Evolutionary conservation across 1,140 invertebrate species (phyloP), one percentile per base, ranked within the genome.

Genomic region (Diorhabda sublineata): DNA sequence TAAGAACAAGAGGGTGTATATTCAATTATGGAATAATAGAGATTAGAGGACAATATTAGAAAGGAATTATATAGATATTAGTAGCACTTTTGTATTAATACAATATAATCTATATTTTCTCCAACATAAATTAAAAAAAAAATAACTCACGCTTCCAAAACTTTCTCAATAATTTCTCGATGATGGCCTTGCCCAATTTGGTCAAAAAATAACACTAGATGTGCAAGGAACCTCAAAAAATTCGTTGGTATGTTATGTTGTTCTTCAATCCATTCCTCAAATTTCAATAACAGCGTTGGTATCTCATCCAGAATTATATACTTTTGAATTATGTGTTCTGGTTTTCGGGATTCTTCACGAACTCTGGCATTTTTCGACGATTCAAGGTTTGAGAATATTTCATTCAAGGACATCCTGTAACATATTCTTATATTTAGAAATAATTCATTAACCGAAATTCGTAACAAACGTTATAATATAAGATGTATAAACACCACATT

Each of bases 181-280:
- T 89, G 85, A 42, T 84, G 81, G 63, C 85, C 85, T 71, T 88
- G 88, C 2, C 92, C 92, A 71, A 95, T 89, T 69, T 90, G 86
- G 47, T 91, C 85, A 43, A 97, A 86, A 68, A 97, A 90, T 1
- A 97, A 82, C 8, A 95, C 87, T 11, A 98, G 81, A 82, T 98
- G 95, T 0, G 93, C 89, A 75, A 93, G 83, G 71, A 96, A 93
- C 73, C 94, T 84, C 26, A 94, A 75, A 61, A 93, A 87, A 69
- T 91, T 89, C 0, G 85, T 76, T n/a, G 70, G 69, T 45, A 74
- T 64, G n/a, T 52, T 52, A 60, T 67, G 69, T 0, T 67, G 9
- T 47, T 78, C 69, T 60, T 75, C 69, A 44, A 74, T 58, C 75
- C 77, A 80, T 47, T 74, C 80, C 43, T 85, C 82, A 77, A 92